Evolutionary conservation across 2,888 invertebrate genomes (phyloP), one percentile per base, ranked within the genome.

Genomic region (Nycteola revayana): DNA sequence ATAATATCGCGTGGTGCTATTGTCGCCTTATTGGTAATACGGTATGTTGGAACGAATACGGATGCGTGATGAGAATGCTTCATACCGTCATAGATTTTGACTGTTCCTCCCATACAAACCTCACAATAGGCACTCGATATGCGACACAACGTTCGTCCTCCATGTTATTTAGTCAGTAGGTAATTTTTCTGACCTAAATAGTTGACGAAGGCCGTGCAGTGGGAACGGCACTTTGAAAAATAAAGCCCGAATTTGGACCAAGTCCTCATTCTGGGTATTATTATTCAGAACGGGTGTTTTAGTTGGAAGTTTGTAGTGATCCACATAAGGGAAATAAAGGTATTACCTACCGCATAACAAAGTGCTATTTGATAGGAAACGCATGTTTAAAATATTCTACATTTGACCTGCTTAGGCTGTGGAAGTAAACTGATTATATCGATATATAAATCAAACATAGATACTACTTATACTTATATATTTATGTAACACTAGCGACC

Each of bases 1-100:
- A 79, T 81, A 83, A 77, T 77, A 75, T 66, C 43, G 49, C 57
- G 48, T 52, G 62, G 67, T 67, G 59, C 62, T 61, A 73, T 75
- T 80, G 82, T 78, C 63, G 64, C 83, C 85, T 75, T 82, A 81
- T 81, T 76, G 63, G 77, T 78, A 61, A 75, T 85, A 86, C 87
- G 86, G 86, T 88, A 84, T 76, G 86, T 81, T 78, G 86, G 81
- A 85, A 80, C 74, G 76, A 82, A 88, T 86, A 86, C 87, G 63
- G 53, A 49, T 52, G 69, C 85, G 85, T 85, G 84, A 75, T 76
- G 54, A 50, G 86, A 85, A 85, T 87, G 59, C 58, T 58, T 48
- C 60, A 49, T 48, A n/a, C n/a, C n/a, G n/a, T 56, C 66, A 61
- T 71, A 68, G 61, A 66, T 74, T 73, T 75, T 69, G 73, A 75